Base-by-base conservation (phyloP, 2,888 invertebrate genomes). In the Drosophila multiciliata region DNA sequence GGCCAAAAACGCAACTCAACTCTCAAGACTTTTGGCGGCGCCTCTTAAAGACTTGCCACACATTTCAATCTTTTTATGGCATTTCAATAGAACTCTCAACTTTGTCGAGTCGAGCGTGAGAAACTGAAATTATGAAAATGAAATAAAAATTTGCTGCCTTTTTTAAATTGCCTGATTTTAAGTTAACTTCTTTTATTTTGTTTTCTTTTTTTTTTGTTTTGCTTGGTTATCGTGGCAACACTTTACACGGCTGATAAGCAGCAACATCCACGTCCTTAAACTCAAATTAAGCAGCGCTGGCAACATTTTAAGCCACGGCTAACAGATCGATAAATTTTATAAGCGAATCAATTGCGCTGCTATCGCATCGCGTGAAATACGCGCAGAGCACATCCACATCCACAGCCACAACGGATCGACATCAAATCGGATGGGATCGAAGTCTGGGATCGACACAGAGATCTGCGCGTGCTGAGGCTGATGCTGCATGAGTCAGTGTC, bases 331-430 rank as follows among this genome's bases (percentile, higher is more conserved):
- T 90, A 86, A 89, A 89, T 90, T 86, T 87, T 89, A 86, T 88
- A 91, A 89, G 91, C 91, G 89, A 86, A 90, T 91, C 91, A 89
- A 91, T 91, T 89, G 91, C 85, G 68, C 66, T 84, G 83, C 69
- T 87, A 79, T 85, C 83, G 85, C 89, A 88, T 86, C 84, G 89
- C 83, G 89, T 88, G 90, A 86, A 86, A 86, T 86, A 86, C 89
- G 87, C 81, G 62, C 50, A 58, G 52, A 65, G 55, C 45, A 15
- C 23, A 6, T 20, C 42, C 7, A 58, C 50, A 64, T 55, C 63
- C 63, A 66, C 73, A 60, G 50, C 58, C 55, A 29, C 75, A 77
- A 75, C 69, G 77, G 49, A 70, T 75, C 59, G 66, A 49, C 71
- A 67, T 58, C 35, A 40, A 54, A 58, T 66, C 29, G 75, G 65